These are phyloP conservation scores for Scytalopus superciliaris DNA, from an alignment of 2,113 vertebrate genomes.

Conservation along the genomic window DNA sequence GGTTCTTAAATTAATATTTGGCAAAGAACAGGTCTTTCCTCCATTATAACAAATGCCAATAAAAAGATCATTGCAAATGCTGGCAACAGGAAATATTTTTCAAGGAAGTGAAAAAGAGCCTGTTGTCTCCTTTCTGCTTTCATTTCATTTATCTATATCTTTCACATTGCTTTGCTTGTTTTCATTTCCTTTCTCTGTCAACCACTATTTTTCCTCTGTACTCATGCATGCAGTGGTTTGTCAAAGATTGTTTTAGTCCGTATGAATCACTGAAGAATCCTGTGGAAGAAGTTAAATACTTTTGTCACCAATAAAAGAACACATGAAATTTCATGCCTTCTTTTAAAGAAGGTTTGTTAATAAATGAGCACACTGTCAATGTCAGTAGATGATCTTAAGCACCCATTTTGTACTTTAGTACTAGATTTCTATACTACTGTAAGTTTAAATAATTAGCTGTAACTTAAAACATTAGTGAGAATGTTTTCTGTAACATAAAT, in stretches of 20 bases:
- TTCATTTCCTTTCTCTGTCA: conserved; percentile 19
- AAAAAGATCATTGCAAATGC: background rate
- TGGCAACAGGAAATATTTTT: conserved; percentile 10
- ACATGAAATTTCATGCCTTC: background rate
- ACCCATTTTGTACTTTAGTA: background rate
- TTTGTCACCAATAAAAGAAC: background rate
- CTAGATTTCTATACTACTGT: background rate
- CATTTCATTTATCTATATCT: background rate
- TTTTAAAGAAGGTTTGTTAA: background rate
- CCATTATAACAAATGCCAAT: background rate
- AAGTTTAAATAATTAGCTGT: background rate
- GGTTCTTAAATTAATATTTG: background rate
- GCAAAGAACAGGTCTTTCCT: background rate
- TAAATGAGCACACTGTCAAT: background rate
- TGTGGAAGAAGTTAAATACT: background rate
- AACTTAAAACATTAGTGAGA: background rate
- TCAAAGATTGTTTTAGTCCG: background rate
- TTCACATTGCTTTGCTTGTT: background rate
- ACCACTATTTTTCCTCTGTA: background rate
- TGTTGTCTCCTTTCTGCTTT: background rate
- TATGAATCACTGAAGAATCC: background rate
- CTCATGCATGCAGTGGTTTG: background rate
- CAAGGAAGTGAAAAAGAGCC: background rate
- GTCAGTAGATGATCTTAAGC: background rate
- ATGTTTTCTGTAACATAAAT: conserved; percentile 6